phyloP scores from a whole-genome alignment of 2,113 vertebrate species.

The Callospermophilus lateralis region DNA sequence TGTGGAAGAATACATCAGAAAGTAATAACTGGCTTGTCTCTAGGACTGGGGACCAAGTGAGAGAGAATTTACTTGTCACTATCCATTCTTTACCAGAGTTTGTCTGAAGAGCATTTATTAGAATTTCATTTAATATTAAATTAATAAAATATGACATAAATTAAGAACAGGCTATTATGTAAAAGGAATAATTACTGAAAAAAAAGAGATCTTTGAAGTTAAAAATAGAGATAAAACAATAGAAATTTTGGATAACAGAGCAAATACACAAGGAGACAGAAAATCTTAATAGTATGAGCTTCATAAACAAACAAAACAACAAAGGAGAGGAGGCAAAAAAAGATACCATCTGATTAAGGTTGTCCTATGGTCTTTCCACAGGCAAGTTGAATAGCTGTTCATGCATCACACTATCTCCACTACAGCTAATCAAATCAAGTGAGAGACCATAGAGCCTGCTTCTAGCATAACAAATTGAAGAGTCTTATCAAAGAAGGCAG shows the following conservation, averaged over 20 bases:
- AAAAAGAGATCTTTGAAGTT: background rate
- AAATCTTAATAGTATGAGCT: background rate
- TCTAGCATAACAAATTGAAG: background rate
- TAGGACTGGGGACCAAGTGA: background rate
- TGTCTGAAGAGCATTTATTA: background rate
- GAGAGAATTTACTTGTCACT: background rate
- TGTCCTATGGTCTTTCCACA: background rate
- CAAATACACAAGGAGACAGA: background rate
- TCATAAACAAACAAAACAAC: background rate
- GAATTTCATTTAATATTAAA: background rate
- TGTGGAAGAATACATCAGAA: background rate
- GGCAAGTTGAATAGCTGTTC: background rate
- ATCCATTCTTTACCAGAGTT: constrained; percentile 6
- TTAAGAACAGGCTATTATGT: background rate
- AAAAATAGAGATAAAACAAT: constrained; percentile 39
- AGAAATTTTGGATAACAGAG: background rate
- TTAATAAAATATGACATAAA: background rate
- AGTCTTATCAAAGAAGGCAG: background rate
- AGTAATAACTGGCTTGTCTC: background rate
- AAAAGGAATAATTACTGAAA: background rate
- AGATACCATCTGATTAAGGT: background rate
- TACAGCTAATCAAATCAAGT: background rate
- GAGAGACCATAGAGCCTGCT: background rate
- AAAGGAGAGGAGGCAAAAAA: background rate
- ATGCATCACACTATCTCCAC: background rate